phyloP scores from a whole-genome alignment of 2,113 vertebrate genomes.

The chimpanzee (Pan troglodytes) region NHGRI_mPanTro3-v2.1_pri NC_072417.2:51487001-51487500 shows the following conservation, averaged over 20 bases:
- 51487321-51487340: background rate
- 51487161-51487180: background rate
- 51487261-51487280: conserved; percentile 9
- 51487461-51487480: no score
- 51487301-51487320: conserved; percentile 8
- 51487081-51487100: background rate
- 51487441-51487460: no score
- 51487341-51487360: background rate
- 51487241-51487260: background rate
- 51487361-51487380: background rate
- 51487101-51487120: background rate
- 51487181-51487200: background rate
- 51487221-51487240: background rate
- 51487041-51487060: background rate
- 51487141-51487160: background rate
- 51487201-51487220: background rate
- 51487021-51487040: background rate
- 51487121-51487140: background rate
- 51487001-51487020: background rate
- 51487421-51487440: no score
- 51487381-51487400: background rate
- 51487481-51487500: no score
- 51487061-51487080: background rate
- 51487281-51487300: background rate
- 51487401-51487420: background rate